Evolutionary conservation across 2,113 vertebrate species (phyloP).

Genomic region (Heterocephalus glaber): DNA sequence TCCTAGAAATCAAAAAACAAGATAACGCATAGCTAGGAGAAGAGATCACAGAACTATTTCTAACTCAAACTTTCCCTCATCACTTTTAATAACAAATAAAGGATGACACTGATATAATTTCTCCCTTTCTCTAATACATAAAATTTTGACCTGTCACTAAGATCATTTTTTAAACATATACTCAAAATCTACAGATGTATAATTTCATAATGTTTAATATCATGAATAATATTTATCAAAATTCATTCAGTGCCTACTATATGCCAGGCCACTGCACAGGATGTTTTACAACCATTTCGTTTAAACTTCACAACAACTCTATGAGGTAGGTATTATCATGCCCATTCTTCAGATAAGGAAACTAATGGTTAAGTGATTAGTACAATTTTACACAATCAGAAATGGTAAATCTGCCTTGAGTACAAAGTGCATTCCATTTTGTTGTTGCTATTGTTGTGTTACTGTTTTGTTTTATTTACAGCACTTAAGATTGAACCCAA

Average conservation of each 20-base stretch:
- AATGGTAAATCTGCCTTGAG: not conserved
- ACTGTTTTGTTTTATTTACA: not conserved
- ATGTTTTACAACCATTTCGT: not conserved
- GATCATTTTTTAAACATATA: not conserved
- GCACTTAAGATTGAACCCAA: not conserved
- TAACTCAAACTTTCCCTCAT: not conserved
- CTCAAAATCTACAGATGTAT: not conserved
- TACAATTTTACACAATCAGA: conserved; percentile 6
- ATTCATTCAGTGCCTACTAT: conserved; percentile 1
- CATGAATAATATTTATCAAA: conserved; percentile 1
- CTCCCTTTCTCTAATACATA: not conserved
- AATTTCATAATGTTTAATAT: not conserved
- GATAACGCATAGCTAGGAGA: not conserved
- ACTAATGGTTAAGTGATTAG: not conserved
- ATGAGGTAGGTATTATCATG: not conserved
- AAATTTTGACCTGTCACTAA: not conserved
- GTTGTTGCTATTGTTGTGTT: not conserved
- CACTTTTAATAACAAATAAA: conserved; percentile 46
- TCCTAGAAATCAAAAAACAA: conserved; percentile 7
- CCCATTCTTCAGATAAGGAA: not conserved
- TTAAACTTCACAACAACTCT: not conserved
- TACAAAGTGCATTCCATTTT: not conserved
- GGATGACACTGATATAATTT: not conserved
- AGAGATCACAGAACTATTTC: not conserved
- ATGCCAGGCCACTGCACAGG: not conserved